A percentile compares a stretch with the other conserved stretches of the same genome.
Evolutionary conservation across 2,113 vertebrate species (phyloP).

Genomic region (Rutilus rutilus): DNA sequence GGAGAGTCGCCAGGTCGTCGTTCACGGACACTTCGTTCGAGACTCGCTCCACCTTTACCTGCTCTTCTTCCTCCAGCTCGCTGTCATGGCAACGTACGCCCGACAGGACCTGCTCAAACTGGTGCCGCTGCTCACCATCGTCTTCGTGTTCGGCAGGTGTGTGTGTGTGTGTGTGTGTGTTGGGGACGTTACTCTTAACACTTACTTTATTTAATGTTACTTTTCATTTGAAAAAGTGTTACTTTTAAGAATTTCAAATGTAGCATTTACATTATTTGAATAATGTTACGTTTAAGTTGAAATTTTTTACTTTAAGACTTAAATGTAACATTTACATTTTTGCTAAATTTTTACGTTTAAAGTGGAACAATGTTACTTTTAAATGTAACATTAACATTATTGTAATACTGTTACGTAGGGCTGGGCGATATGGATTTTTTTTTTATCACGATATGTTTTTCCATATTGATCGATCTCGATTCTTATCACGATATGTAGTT

Average conservation of each 20-base stretch:
- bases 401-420: no score
- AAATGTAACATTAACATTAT: background rate
- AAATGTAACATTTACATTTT: background rate
- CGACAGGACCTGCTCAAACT: conserved; percentile 85
- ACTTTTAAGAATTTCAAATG: background rate
- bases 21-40: conserved; percentile 82
- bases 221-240: no score
- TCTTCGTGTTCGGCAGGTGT: conserved; percentile 88
- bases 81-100: conserved; percentile 86
- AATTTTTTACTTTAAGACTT: background rate
- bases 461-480: no score
- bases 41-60: conserved; percentile 86
- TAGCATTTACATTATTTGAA: background rate
- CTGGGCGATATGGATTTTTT: no score
- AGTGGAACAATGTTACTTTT: no score
- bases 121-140: conserved; percentile 85
- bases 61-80: conserved; percentile 90
- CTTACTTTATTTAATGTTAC: no score
- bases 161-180: conserved; percentile 25
- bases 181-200: background rate
- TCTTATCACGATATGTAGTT: no score
- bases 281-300: no score
- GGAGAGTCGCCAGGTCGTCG: conserved; percentile 70
- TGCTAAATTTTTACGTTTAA: background rate
- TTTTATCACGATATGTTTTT: no score